Conservation (phyloP, 2,797 vertebrate genomes). For the Pangasius krempfi region DNA sequence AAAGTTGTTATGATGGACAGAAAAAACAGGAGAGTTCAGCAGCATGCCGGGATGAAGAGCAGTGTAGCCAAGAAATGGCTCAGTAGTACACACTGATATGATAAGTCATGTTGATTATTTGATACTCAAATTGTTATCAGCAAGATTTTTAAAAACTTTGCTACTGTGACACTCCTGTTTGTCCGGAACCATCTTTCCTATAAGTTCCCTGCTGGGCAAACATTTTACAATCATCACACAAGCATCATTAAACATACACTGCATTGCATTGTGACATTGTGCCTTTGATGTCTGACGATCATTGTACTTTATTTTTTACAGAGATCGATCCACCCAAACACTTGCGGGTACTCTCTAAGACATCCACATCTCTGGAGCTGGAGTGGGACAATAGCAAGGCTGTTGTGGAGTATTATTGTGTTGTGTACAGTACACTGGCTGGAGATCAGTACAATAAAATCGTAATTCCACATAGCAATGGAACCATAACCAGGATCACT, state of each 20-base stretch:
- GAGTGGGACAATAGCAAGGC: constrained; percentile 99
- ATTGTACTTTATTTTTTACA: constrained; percentile 74
- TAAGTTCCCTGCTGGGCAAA: neutral
- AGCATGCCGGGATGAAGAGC: neutral
- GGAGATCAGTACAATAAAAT: constrained; percentile 95
- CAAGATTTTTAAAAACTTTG: neutral
- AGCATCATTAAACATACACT: neutral
- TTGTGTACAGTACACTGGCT: constrained; percentile 94
- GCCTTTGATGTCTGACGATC: constrained; percentile 30
- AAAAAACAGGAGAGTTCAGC: neutral
- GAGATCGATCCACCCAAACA: constrained; percentile 99
- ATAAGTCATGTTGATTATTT: neutral
- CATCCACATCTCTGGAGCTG: constrained; percentile 84
- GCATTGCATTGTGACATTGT: neutral
- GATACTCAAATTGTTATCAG: neutral
- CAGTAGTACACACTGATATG: neutral
- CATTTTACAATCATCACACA: neutral
- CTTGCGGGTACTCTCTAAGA: constrained; percentile 83
- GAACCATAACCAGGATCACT: constrained; percentile 82
- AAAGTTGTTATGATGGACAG: neutral
- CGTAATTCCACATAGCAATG: constrained; percentile 79
- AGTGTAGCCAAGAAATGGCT: neutral
- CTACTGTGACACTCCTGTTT: neutral
- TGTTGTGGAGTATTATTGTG: constrained; percentile 86
- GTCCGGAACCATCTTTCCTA: neutral